phyloP scores from a whole-genome alignment of 2,797 vertebrate species.

The Lagocephalus sceleratus region DNA sequence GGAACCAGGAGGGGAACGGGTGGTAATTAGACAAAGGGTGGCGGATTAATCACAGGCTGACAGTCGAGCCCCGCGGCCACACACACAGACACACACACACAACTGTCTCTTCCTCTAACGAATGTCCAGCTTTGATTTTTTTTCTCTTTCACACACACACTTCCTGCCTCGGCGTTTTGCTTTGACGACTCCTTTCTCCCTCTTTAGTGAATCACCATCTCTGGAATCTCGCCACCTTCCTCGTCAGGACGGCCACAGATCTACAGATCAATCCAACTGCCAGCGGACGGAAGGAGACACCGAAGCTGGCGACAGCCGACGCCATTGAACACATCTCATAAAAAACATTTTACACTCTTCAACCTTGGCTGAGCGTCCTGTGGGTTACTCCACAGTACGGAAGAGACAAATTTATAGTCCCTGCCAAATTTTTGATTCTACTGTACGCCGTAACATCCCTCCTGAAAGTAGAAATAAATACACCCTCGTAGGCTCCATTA shows the following conservation, averaged over 20 bases:
- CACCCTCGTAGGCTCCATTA: too few species aligned
- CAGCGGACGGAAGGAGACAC: neutral
- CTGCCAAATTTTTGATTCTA: too few species aligned
- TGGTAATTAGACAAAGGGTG: slow-evolving; percentile 71
- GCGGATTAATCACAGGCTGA: slow-evolving; percentile 69
- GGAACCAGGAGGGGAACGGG: slow-evolving; percentile 39
- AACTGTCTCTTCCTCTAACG: slow-evolving; percentile 19
- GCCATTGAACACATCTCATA: slow-evolving; percentile 45
- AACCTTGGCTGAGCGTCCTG: slow-evolving; percentile 55
- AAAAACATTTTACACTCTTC: slow-evolving; percentile 55
- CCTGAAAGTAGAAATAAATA: too few species aligned
- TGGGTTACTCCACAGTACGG: slow-evolving; percentile 19
- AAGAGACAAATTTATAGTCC: slow-evolving; percentile 1
- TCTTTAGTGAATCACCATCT: slow-evolving; percentile 44
- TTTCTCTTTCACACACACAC: neutral
- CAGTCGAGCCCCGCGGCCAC: slow-evolving; percentile 32
- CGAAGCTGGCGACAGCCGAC: slow-evolving; percentile 18
- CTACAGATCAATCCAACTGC: slow-evolving; percentile 30
- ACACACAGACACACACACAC: slow-evolving; percentile 31
- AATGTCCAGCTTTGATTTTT: slow-evolving; percentile 13
- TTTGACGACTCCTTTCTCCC: slow-evolving; percentile 40
- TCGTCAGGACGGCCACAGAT: neutral
- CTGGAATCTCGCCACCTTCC: slow-evolving; percentile 13
- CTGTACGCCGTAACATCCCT: too few species aligned
- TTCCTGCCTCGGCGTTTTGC: slow-evolving; percentile 27